Evolutionary conservation across 1,140 invertebrate genomes (phyloP).

Genomic region (Cotesia typhae): DNA sequence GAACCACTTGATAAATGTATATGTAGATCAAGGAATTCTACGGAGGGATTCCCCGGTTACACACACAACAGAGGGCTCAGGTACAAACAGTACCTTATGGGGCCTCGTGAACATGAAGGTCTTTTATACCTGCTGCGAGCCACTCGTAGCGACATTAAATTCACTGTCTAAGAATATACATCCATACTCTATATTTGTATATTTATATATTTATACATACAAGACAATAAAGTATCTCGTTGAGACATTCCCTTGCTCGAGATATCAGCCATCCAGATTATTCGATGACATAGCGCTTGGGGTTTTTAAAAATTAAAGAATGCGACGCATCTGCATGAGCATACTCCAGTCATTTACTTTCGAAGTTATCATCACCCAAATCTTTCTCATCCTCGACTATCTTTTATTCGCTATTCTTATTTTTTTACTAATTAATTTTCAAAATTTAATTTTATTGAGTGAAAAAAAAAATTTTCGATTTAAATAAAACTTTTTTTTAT

Average conservation of each 20-base stretch:
- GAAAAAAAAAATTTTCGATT: no score
- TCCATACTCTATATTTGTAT: background rate
- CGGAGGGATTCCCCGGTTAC: no score
- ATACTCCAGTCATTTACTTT: conserved; percentile 36
- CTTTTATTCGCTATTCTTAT: no score
- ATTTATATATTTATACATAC: background rate
- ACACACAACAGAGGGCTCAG: background rate
- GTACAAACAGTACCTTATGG: conserved; percentile 11
- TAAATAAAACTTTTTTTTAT: no score
- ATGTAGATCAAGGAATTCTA: no score
- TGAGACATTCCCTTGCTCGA: conserved; percentile 35
- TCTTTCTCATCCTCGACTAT: conserved; percentile 17
- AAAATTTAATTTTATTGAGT: no score
- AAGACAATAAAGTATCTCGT: conserved; percentile 6
- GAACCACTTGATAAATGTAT: no score
- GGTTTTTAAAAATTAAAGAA: conserved; percentile 30
- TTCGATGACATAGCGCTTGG: conserved; percentile 36
- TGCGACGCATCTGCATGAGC: conserved; percentile 32
- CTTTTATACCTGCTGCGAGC: conserved; percentile 23
- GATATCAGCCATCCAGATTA: conserved; percentile 39
- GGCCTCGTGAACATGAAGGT: background rate
- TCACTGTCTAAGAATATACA: background rate
- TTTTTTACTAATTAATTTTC: no score
- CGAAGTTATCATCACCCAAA: conserved; percentile 24
- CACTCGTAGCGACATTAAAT: no score